Percentiles rank a stretch among this genome's conserved stretches.
phyloP scores from a whole-genome alignment of 2,797 vertebrate species.

The Synaphobranchus kaupii region DNA sequence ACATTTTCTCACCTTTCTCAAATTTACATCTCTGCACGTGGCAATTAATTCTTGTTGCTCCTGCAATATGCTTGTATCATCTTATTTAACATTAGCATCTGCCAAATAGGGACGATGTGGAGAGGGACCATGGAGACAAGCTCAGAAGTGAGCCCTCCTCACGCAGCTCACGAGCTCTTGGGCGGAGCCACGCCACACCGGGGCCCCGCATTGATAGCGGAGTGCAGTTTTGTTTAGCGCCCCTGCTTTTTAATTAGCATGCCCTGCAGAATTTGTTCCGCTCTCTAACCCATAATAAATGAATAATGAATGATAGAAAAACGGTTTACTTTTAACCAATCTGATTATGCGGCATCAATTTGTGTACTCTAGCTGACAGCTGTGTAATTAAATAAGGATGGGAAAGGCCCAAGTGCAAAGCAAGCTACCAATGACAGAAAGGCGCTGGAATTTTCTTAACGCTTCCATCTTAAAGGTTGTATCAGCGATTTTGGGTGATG shows the following conservation, averaged over 20 bases:
- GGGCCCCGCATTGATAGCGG: neutral
- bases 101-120: too few species aligned
- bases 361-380: neutral
- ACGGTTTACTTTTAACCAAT: conserved; percentile 11
- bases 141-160: neutral
- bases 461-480: neutral
- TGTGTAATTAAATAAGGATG: conserved; percentile 2
- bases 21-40: neutral
- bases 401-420: neutral
- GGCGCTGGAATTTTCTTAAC: neutral
- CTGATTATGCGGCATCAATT: conserved; percentile 18
- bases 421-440: neutral
- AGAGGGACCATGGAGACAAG: neutral
- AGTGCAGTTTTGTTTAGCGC: neutral
- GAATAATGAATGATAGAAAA: neutral
- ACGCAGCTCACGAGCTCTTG: neutral
- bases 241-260: conserved; percentile 12
- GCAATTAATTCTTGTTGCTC: neutral
- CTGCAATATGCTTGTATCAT: neutral
- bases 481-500: too few species aligned
- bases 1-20: neutral
- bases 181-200: neutral
- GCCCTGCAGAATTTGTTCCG: neutral
- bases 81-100: neutral
- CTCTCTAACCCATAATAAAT: neutral